A percentile compares a stretch with the other conserved stretches of the same genome.
Conservation (phyloP, 1,140 invertebrate species). For the Tetraneura akinire region DNA sequence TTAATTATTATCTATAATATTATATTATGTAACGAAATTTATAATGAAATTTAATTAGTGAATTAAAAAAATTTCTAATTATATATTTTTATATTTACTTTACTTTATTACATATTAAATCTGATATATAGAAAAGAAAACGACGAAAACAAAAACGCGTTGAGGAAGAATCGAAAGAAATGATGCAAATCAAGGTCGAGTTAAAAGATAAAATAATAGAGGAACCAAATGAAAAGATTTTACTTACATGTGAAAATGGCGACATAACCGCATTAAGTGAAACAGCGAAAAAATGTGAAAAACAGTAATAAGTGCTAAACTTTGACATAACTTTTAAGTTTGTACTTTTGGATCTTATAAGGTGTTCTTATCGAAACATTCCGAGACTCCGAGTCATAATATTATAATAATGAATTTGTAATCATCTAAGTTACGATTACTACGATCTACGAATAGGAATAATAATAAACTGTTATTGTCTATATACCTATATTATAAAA, state of each 20-base stretch:
- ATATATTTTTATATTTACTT: too few species aligned
- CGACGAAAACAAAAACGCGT: conserved; percentile 33
- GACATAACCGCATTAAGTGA: neutral
- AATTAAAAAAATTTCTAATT: too few species aligned
- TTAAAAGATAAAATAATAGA: conserved; percentile 62
- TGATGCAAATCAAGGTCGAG: conserved; percentile 54
- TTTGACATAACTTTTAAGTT: too few species aligned
- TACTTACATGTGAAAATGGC: conserved; percentile 23
- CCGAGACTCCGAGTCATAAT: too few species aligned
- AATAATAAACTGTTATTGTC: neutral
- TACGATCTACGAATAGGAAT: neutral
- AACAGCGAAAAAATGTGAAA: neutral
- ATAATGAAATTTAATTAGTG: too few species aligned
- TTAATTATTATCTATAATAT: too few species aligned
- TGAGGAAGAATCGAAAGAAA: conserved; percentile 29
- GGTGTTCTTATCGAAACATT: neutral
- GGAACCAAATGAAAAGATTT: neutral
- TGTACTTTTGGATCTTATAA: conserved; percentile 32
- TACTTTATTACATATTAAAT: neutral
- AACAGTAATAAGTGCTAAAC: neutral
- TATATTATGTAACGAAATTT: neutral
- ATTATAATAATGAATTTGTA: neutral
- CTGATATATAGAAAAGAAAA: conserved; percentile 49
- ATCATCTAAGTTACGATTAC: neutral
- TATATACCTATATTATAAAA: neutral